Percentiles rank a stretch among this genome's conserved stretches.
Conservation (phyloP, 2,797 vertebrate species). For the Arremon brunneinucha region DNA sequence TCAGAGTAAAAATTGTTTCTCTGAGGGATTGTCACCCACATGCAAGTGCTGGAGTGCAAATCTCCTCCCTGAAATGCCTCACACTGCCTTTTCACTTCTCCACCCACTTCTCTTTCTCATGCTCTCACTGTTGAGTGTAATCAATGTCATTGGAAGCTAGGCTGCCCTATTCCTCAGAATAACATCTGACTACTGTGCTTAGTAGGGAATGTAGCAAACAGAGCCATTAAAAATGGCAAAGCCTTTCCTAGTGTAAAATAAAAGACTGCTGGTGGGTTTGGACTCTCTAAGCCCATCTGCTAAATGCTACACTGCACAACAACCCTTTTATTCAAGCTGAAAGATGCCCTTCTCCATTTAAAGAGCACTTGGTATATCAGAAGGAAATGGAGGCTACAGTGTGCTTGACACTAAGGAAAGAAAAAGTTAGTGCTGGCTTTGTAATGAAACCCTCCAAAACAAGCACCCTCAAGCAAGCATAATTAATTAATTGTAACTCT, state of each 20-base stretch:
- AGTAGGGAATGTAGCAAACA: slow-evolving; percentile 55
- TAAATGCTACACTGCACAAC: slow-evolving; percentile 36
- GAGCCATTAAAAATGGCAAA: slow-evolving; percentile 51
- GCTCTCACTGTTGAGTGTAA: slow-evolving; percentile 25
- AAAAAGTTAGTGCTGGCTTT: neutral
- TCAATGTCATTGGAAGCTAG: slow-evolving; percentile 54
- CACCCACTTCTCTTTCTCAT: slow-evolving; percentile 41
- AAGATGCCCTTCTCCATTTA: slow-evolving; percentile 57
- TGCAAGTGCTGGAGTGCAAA: slow-evolving; percentile 3
- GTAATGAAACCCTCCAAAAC: neutral
- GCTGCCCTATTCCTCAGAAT: slow-evolving; percentile 9
- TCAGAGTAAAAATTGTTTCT: slow-evolving; percentile 24
- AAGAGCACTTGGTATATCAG: slow-evolving; percentile 8
- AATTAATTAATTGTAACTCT: neutral
- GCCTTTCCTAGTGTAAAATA: slow-evolving; percentile 45
- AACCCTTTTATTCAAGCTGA: slow-evolving; percentile 52
- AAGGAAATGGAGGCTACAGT: slow-evolving; percentile 62
- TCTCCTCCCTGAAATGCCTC: slow-evolving; percentile 46
- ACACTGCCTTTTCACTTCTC: slow-evolving; percentile 23
- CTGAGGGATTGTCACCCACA: slow-evolving; percentile 35
- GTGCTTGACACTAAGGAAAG: neutral
- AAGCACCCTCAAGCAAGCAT: neutral
- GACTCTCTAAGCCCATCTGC: slow-evolving; percentile 60
- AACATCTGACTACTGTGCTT: slow-evolving; percentile 56
- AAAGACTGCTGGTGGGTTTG: slow-evolving; percentile 51